Percentiles rank a stretch among this genome's conserved stretches.
Evolutionary conservation across 1,140 invertebrate genomes (phyloP).

Genomic region (Hypsibius dujardini): DNA sequence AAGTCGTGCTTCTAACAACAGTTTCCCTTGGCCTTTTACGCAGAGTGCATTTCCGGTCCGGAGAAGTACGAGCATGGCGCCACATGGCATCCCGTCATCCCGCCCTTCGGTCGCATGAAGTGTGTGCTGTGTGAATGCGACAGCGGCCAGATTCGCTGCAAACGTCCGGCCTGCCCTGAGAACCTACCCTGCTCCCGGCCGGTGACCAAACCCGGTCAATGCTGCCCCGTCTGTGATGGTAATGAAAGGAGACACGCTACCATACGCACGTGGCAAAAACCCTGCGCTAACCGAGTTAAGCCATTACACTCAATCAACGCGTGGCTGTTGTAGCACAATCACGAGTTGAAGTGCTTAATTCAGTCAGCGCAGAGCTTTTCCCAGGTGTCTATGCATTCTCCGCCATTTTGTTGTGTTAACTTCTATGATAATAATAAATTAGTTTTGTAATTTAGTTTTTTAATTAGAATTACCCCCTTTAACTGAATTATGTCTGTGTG

Average conservation of each 20-base stretch:
- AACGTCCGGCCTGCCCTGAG: slow-evolving; percentile 28
- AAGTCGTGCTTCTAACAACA: too few species aligned
- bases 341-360: too few species aligned
- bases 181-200: slow-evolving; percentile 25
- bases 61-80: slow-evolving; percentile 26
- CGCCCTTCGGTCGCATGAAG: slow-evolving; percentile 31
- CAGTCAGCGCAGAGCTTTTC: too few species aligned
- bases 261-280: background rate
- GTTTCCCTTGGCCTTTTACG: background rate
- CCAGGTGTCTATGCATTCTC: too few species aligned
- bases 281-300: too few species aligned
- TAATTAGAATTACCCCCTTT: too few species aligned
- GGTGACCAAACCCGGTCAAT: background rate
- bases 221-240: slow-evolving; percentile 1
- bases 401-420: background rate
- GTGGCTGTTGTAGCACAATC: too few species aligned
- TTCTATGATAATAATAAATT: background rate
- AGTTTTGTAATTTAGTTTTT: slow-evolving; percentile 6
- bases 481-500: too few species aligned
- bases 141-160: slow-evolving; percentile 28
- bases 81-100: slow-evolving; percentile 32
- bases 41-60: slow-evolving; percentile 18
- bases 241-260: too few species aligned
- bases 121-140: slow-evolving; percentile 29
- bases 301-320: too few species aligned